Evolutionary conservation across 1,140 invertebrate species (phyloP).

Genomic region (Sycophaga agraensis): DNA sequence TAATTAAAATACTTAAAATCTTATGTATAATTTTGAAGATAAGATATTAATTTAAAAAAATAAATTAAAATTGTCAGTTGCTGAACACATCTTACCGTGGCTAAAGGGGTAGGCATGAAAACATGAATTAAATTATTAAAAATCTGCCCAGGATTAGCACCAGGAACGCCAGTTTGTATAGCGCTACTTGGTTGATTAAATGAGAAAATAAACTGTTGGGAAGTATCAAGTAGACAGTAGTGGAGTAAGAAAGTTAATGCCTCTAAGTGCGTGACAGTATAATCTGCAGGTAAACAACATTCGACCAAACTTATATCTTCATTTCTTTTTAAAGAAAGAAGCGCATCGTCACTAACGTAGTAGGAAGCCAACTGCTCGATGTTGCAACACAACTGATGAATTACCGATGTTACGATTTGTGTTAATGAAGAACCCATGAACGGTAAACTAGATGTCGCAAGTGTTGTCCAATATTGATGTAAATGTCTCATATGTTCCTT

Average conservation of each 20-base stretch:
- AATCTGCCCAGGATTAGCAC: conserved; percentile 70
- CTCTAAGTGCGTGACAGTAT: conserved; percentile 78
- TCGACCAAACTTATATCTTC: conserved; percentile 49
- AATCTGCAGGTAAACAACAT: conserved; percentile 70
- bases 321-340: conserved; percentile 38
- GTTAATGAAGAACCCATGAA: conserved; percentile 74
- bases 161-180: conserved; percentile 54
- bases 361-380: conserved; percentile 68
- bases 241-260: conserved; percentile 82
- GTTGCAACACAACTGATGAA: conserved; percentile 83
- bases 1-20: not conserved
- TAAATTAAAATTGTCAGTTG: not conserved
- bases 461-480: conserved; percentile 78
- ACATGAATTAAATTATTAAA: conserved; percentile 83
- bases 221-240: conserved; percentile 80
- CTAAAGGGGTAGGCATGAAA: conserved; percentile 63
- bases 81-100: conserved; percentile 43
- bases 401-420: conserved; percentile 74
- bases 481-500: conserved; percentile 68
- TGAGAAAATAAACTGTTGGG: conserved; percentile 63
- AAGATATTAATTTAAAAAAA: too few species aligned
- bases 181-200: conserved; percentile 63
- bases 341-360: conserved; percentile 47
- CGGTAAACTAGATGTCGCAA: conserved; percentile 76
- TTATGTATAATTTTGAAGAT: not conserved